Evolutionary conservation across 2,113 vertebrate species (phyloP).

Genomic region (Elaphurus davidianus): DNA sequence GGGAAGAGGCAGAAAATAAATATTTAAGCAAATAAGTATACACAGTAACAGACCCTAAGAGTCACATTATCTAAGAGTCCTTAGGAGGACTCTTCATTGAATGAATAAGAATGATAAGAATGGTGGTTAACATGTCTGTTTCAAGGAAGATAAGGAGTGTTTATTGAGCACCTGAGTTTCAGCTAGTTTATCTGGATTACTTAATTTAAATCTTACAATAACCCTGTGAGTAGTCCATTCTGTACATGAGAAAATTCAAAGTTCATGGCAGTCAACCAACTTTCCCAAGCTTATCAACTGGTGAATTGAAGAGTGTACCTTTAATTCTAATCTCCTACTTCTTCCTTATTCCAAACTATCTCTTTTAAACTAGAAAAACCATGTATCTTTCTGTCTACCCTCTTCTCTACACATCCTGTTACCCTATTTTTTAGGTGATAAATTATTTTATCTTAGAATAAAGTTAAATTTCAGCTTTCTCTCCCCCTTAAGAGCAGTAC

Average conservation of each 20-base stretch:
- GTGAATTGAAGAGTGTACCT: background rate
- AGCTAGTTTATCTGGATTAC: background rate
- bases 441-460: background rate
- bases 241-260: background rate
- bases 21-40: background rate
- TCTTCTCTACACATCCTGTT: background rate
- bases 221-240: background rate
- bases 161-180: background rate
- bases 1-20: background rate
- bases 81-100: background rate
- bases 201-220: background rate
- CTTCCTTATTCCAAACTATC: background rate
- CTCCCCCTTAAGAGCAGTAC: background rate
- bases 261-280: background rate
- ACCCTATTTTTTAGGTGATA: background rate
- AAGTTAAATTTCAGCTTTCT: background rate
- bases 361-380: background rate
- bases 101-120: background rate
- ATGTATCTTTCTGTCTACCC: background rate
- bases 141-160: background rate
- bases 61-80: background rate
- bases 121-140: background rate
- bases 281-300: background rate
- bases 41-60: background rate
- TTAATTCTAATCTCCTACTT: background rate